Percentiles rank a stretch among this genome's conserved stretches.
Evolutionary conservation across 2,797 vertebrate genomes (phyloP).

Genomic region (Pyrrhura leucotis): DNA sequence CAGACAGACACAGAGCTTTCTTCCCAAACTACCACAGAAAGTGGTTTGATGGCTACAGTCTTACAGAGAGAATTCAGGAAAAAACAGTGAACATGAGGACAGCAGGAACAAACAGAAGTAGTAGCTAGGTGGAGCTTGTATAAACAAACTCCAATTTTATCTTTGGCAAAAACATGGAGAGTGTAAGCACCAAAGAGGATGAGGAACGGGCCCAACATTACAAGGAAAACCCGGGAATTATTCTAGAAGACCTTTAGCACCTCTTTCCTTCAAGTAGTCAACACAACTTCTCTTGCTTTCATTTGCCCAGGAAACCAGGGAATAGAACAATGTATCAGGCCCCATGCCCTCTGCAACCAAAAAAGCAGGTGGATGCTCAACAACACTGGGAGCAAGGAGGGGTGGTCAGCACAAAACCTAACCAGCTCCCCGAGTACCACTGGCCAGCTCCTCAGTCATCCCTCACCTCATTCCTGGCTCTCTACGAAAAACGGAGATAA

Average conservation of each 20-base stretch:
- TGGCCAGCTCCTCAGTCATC: neutral
- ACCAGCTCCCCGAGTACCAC: neutral
- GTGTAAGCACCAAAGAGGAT: neutral
- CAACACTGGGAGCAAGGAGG: neutral
- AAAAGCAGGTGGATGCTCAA: neutral
- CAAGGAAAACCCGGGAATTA: neutral
- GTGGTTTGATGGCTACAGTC: neutral
- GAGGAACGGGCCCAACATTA: neutral
- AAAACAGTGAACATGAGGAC: neutral
- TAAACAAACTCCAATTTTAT: neutral
- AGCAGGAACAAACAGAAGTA: neutral
- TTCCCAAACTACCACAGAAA: neutral
- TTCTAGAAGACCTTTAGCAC: neutral
- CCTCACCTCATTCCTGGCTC: neutral
- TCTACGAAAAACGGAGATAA: neutral
- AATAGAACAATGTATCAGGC: neutral
- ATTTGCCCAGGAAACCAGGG: neutral
- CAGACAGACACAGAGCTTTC: neutral
- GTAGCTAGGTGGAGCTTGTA: neutral
- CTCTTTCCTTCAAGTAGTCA: neutral
- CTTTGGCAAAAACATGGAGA: rapidly evolving
- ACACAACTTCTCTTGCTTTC: neutral
- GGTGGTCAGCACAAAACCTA: neutral
- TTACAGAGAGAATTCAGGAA: neutral
- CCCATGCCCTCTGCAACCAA: neutral